Base-by-base conservation (phyloP, 2,797 vertebrate genomes). In the Sebastolobus altivelis region DNA sequence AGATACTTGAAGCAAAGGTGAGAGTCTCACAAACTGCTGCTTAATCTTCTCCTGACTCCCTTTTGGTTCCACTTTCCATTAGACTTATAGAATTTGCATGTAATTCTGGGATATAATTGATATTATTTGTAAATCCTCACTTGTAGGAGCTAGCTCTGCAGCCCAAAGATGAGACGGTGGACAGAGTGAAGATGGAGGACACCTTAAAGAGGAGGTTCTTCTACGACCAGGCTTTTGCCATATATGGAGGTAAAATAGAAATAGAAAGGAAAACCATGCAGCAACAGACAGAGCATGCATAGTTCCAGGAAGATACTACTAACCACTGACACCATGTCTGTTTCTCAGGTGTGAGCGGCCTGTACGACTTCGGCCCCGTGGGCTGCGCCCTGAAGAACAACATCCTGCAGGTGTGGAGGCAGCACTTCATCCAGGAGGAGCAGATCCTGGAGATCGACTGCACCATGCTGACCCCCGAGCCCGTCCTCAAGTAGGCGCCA, bases 401-500 rank as follows among this genome's bases (percentile, higher is more conserved):
- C 90, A 97, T 99, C 72, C 96, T 99, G 83, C 98, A 99, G 87
- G 95, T 93, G 0, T 99, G 99, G 99, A 97, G 99, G 85, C 97
- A 99, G 91, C 99, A 99, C 93, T 99, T 99, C 73, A 99, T 99
- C 92, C 98, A 99, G 74, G 99, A 99, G 84, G 99, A 99, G 85
- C 98, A 99, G 91, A 99, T 99, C 88, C 93, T 99, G 83, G 99
- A 99, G 95, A 98, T 99, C 1, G 99, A 99, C 92, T 99, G 98
- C 91, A 99, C 99, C 78, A 99, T 99, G 98, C 97, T 99, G 52
- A 99, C 99, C 0, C 99, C 99, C 0, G 99, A 99, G 81, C 80
- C 97, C 0, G 98, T 99, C 71, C 96, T 99, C 83, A 99, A 98
- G 98, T 99, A 95, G 84, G 93, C 87, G 16, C 16, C n/a, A n/a